A percentile compares a stretch with the other conserved stretches of the same genome.
Evolutionary conservation across 2,113 vertebrate species (phyloP).

Genomic region (Eudorcas thomsonii): DNA sequence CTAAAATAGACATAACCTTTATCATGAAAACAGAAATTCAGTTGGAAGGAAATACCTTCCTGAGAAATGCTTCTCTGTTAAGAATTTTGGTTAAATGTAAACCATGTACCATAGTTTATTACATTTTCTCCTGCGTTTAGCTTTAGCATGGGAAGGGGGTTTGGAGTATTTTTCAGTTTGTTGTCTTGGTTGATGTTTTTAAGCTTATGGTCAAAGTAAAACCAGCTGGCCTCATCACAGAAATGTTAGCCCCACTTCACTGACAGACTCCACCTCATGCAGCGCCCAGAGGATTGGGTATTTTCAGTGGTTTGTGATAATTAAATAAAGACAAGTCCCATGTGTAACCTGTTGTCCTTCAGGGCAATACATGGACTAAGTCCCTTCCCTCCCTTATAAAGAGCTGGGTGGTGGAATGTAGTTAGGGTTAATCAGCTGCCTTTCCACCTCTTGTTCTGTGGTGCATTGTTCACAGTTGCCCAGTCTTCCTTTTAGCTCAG

Average conservation of each 20-base stretch:
- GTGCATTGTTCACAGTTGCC: neutral
- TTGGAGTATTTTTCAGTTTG: neutral
- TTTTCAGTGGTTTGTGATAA: constrained; percentile 54
- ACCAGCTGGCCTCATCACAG: neutral
- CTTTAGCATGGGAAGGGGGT: too few relatives aligned
- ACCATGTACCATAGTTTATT: fast-evolving
- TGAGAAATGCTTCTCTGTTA: neutral
- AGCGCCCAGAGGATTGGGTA: neutral
- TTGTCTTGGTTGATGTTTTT: neutral
- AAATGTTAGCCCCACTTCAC: neutral
- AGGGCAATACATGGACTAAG: neutral
- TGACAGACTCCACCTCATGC: neutral
- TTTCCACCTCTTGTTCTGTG: neutral
- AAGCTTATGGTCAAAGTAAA: neutral
- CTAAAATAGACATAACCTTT: neutral
- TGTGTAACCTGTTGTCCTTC: constrained; percentile 58
- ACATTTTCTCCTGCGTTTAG: fast-evolving
- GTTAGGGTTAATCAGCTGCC: constrained; percentile 32
- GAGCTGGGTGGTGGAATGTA: neutral
- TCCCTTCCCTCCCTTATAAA: neutral
- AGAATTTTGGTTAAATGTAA: neutral
- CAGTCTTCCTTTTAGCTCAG: constrained; percentile 18
- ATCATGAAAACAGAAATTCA: neutral
- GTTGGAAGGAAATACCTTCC: neutral
- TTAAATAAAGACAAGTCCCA: neutral